phyloP scores from a whole-genome alignment of 2,113 vertebrate species.

The Okapia johnstoni region DNA sequence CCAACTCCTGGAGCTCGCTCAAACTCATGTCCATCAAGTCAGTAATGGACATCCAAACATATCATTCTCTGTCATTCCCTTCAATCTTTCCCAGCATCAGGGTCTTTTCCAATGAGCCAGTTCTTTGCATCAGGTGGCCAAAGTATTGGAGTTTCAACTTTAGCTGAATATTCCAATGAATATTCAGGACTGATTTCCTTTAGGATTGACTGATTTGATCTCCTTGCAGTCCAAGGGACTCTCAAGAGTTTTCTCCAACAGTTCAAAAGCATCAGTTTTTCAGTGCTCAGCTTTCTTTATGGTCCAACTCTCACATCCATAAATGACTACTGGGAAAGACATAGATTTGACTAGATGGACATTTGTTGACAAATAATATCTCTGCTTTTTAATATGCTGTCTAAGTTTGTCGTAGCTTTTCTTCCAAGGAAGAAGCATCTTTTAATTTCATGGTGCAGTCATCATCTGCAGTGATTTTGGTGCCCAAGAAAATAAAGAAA shows the following conservation, averaged over 20 bases:
- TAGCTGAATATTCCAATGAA: neutral
- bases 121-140: neutral
- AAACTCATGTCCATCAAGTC: neutral
- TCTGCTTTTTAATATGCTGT: neutral
- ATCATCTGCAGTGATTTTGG: neutral
- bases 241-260: neutral
- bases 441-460: neutral
- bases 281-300: neutral
- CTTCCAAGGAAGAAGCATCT: neutral
- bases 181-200: neutral
- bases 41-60: neutral
- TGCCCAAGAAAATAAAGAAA: neutral
- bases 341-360: neutral
- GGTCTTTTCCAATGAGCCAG: neutral
- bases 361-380: neutral
- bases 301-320: neutral
- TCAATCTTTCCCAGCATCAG: neutral
- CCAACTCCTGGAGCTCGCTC: accelerated
- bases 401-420: neutral
- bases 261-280: neutral
- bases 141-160: neutral
- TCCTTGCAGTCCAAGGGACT: neutral
- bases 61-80: neutral
- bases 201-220: neutral
- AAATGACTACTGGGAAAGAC: neutral